These are phyloP conservation scores for Cryptoprocta ferox DNA, from an alignment of 2,797 vertebrate genomes.

Conservation along the genomic window DNA sequence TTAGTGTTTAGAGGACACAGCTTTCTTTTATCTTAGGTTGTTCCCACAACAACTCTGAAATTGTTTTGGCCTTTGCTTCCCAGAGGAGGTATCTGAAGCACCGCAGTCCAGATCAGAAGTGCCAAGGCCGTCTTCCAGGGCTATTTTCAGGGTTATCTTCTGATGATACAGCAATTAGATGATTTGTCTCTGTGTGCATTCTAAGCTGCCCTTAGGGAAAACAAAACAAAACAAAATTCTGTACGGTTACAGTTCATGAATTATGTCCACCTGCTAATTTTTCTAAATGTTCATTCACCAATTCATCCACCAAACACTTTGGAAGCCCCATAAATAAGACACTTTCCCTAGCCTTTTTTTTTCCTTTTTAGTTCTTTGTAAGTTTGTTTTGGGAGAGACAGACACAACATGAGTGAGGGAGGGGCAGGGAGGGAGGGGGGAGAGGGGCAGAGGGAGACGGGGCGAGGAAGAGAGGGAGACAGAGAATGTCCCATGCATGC, in stretches of 20 bases:
- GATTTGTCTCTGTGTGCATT: not conserved
- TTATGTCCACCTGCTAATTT: not conserved
- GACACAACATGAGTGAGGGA: no score
- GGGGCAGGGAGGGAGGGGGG: no score
- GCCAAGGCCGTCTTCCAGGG: not conserved
- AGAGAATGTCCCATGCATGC: no score
- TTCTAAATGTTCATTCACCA: not conserved
- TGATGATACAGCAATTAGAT: not conserved
- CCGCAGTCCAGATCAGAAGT: not conserved
- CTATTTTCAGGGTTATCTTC: not conserved
- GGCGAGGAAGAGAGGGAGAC: no score
- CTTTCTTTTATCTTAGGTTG: conserved; percentile 62
- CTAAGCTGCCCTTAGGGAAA: not conserved
- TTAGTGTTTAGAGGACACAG: conserved; percentile 59
- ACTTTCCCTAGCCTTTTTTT: no score
- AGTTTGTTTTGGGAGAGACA: no score
- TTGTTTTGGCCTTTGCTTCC: conserved; percentile 7
- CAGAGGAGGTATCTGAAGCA: not conserved
- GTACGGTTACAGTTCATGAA: not conserved
- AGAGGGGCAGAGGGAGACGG: no score
- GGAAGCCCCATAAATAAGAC: not conserved
- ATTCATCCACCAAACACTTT: not conserved
- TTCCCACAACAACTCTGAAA: conserved; percentile 58
- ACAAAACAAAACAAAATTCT: not conserved
- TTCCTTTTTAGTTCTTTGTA: no score